These are phyloP conservation scores for Metacarcinus magister DNA, from an alignment of 2,888 invertebrate genomes.

Conservation along the genomic window DNA sequence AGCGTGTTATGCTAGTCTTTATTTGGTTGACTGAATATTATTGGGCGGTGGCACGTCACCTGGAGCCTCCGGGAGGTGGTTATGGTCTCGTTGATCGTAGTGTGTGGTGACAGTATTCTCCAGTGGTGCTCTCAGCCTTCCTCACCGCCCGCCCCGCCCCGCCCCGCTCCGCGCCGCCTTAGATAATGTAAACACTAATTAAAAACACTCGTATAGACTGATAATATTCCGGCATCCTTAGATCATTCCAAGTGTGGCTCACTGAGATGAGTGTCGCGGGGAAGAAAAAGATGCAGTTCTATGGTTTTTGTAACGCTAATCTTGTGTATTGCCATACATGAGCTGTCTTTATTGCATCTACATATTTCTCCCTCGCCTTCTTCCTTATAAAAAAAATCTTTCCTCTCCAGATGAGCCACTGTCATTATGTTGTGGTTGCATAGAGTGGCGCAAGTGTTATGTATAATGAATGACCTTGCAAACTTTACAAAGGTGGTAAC, in stretches of 20 bases:
- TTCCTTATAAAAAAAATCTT: neutral
- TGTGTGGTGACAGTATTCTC: neutral
- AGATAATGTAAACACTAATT: neutral
- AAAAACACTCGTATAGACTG: neutral
- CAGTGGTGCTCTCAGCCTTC: neutral
- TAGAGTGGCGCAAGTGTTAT: neutral
- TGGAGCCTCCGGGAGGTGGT: neutral
- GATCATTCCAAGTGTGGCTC: neutral
- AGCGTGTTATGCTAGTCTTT: constrained; percentile 19
- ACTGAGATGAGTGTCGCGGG: neutral
- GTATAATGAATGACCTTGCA: neutral
- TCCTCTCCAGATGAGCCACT: neutral
- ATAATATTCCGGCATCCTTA: neutral
- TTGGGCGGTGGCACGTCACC: neutral
- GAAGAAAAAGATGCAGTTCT: neutral
- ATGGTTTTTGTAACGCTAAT: neutral
- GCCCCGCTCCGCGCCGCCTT: neutral
- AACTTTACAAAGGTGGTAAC: neutral
- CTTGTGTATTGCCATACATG: neutral
- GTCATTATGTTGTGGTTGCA: neutral
- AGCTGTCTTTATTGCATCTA: neutral
- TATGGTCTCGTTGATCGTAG: neutral
- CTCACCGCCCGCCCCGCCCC: neutral
- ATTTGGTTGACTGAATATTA: neutral
- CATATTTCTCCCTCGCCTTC: neutral